Evolutionary conservation across 2,113 vertebrate genomes (phyloP).

Genomic region (Pterocles gutturalis): DNA sequence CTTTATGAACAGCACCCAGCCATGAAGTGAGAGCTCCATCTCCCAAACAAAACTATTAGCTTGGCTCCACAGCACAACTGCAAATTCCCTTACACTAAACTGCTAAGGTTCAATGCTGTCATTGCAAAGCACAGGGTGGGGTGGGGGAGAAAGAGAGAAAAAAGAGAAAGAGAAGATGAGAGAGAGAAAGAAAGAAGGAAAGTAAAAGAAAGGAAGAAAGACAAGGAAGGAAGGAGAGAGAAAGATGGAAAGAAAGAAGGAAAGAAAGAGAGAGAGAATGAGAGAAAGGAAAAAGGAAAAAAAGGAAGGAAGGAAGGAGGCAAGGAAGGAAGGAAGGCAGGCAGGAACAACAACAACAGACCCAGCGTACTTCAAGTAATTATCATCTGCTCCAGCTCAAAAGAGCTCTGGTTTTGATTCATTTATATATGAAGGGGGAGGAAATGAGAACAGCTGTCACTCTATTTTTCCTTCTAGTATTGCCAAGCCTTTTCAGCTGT

Average conservation of each 20-base stretch:
- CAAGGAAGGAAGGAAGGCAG: too few species aligned
- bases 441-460: neutral
- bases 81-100: too few species aligned
- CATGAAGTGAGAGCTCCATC: neutral
- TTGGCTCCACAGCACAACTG: too few species aligned
- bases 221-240: too few species aligned
- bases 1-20: neutral
- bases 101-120: too few species aligned
- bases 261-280: too few species aligned
- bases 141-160: too few species aligned
- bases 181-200: neutral
- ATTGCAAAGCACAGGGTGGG: too few species aligned
- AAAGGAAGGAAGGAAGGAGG: too few species aligned
- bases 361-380: neutral
- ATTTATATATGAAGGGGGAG: neutral
- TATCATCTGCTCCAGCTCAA: neutral
- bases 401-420: neutral
- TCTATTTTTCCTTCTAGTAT: neutral
- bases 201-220: neutral
- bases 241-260: rapidly evolving
- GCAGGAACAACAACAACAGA: neutral
- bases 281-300: rapidly evolving
- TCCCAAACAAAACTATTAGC: neutral
- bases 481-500: neutral
- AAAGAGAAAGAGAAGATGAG: neutral